A percentile compares a stretch with the other conserved stretches of the same genome.
Evolutionary conservation across 2,113 vertebrate species (phyloP).

Genomic region (Seriola aureovittata): DNA sequence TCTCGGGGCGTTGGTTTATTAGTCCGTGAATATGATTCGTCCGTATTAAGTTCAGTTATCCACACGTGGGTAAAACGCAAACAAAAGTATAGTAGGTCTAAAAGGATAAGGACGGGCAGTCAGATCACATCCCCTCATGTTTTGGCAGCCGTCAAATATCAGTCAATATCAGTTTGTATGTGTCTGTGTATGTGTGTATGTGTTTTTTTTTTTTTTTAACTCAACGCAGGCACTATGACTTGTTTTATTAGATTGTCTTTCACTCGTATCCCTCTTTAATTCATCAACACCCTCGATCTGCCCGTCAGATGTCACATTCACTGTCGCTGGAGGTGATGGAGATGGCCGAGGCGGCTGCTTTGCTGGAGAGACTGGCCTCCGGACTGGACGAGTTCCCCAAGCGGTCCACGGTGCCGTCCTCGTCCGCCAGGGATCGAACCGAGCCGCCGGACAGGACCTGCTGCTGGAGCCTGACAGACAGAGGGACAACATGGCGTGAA

Average conservation of each 20-base stretch:
- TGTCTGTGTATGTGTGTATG: slow-evolving; percentile 38
- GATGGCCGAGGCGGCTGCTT: slow-evolving; percentile 97
- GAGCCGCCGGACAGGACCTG: slow-evolving; percentile 94
- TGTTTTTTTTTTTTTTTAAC: slow-evolving; percentile 49
- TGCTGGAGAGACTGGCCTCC: slow-evolving; percentile 95
- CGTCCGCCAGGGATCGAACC: slow-evolving; percentile 90
- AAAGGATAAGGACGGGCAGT: slow-evolving; percentile 73
- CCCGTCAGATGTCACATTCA: slow-evolving; percentile 96
- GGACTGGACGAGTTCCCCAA: slow-evolving; percentile 92
- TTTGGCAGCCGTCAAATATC: slow-evolving; percentile 79
- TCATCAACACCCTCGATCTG: slow-evolving; percentile 60
- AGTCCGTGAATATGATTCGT: slow-evolving; percentile 73
- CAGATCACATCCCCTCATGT: slow-evolving; percentile 71
- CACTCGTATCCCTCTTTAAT: slow-evolving; percentile 71
- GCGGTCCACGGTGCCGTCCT: slow-evolving; percentile 90
- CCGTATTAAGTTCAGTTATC: slow-evolving; percentile 75
- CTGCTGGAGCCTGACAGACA: slow-evolving; percentile 92
- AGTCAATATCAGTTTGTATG: slow-evolving; percentile 52
- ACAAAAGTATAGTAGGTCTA: slow-evolving; percentile 74
- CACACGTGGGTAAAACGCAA: slow-evolving; percentile 75
- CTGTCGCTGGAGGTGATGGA: slow-evolving; percentile 99
- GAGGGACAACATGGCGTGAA: not conserved
- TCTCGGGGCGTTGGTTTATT: slow-evolving; percentile 78
- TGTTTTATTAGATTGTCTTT: slow-evolving; percentile 85
- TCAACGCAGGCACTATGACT: slow-evolving; percentile 84